Base-by-base conservation (phyloP, 1,140 invertebrate species). In the Helicoverpa zea region DNA sequence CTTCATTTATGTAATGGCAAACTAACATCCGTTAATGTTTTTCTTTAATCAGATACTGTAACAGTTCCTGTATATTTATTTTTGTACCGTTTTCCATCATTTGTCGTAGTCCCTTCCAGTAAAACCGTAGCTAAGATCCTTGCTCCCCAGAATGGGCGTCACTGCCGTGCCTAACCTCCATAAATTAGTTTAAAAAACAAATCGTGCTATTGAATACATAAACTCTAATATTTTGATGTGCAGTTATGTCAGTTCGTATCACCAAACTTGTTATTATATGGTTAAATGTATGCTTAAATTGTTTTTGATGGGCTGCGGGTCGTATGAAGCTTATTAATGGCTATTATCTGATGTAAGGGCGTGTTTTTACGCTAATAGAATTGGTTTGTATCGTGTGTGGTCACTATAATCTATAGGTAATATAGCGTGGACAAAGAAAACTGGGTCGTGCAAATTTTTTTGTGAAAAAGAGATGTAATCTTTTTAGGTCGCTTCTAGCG, bases 181-280 rank as follows among this genome's bases (percentile, higher is more conserved):
- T 92, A 92, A 92, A 91, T 92, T 92, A 92, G 89, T 92, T 43
- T 92, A 86, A 92, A 91, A 92, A 90, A 90, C 89, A 90, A 91
- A 92, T 89, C 89, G 86, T 68, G 88, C 52, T 84, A 89, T 89
- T 88, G 88, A 90, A 92, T 88, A 88, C 84, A 90, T 88, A 88
- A 88, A 85, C 81, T 80, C 52, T 88, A 88, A 89, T 87, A 79
- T 68, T 84, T 79, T 87, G 82, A 86, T 87, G 86, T 75, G 81
- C 80, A 74, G 81, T 86, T 85, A 87, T 84, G 59, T 73, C 70
- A 35, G 63, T 81, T 78, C 78, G 73, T 56, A 66, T 81, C n/a
- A 54, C 18, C 64, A 82, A 81, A 79, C 43, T 68, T 35, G 74
- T 80, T 82, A 87, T 90, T 90, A 90, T 84, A 68, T 49, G 76